Percentiles rank a stretch among this genome's conserved stretches.
Conservation (phyloP, 2,797 vertebrate species). For the Sylvia borin region DNA sequence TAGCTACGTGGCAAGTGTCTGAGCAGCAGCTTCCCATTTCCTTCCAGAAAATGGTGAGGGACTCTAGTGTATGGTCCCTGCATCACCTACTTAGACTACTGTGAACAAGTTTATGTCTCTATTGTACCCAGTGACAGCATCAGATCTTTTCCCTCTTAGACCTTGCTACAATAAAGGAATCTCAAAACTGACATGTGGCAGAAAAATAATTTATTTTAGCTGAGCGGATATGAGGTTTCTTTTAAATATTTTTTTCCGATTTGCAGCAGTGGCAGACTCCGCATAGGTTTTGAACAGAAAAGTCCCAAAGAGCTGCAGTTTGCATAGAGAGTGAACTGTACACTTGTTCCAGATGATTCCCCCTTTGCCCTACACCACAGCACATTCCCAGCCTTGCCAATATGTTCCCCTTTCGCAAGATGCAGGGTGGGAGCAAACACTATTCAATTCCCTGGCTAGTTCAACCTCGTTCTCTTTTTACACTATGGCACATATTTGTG, state of each 20-base stretch:
- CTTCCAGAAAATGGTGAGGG: background rate
- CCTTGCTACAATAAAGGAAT: background rate
- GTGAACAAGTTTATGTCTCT: background rate
- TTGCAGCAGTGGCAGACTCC: background rate
- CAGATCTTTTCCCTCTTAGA: background rate
- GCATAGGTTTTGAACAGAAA: background rate
- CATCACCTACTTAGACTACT: background rate
- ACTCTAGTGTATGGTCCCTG: background rate
- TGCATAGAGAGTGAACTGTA: background rate
- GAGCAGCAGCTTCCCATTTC: background rate
- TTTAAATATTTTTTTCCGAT: background rate
- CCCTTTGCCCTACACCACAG: conserved; percentile 18
- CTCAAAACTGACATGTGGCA: background rate
- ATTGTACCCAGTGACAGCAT: background rate
- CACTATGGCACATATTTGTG: conserved; percentile 40
- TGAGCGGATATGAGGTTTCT: background rate
- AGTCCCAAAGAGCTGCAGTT: background rate
- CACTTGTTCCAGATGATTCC: background rate
- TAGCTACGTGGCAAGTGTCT: background rate
- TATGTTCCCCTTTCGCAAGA: background rate
- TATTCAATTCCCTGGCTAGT: background rate
- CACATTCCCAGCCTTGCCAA: background rate
- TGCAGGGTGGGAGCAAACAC: background rate
- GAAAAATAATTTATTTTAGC: background rate
- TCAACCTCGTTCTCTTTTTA: conserved; percentile 29